Conservation (phyloP, 2,113 vertebrate species). For the Fukomys damarensis region DNA sequence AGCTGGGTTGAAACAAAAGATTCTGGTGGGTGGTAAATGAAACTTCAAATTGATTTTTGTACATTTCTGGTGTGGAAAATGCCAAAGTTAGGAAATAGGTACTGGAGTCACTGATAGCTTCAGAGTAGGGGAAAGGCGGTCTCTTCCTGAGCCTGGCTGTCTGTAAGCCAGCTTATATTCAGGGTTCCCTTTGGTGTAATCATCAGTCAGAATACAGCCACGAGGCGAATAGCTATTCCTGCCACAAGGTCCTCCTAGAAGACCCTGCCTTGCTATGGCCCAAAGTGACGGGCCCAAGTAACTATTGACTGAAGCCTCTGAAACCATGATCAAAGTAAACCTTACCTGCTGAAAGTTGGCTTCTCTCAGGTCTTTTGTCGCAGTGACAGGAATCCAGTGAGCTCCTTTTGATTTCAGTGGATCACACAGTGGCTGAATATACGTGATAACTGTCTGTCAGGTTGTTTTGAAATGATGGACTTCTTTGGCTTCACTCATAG, state of each 20-base stretch:
- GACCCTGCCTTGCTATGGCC: neutral
- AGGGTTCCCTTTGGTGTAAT: neutral
- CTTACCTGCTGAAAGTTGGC: neutral
- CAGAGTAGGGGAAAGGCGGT: neutral
- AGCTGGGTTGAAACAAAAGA: neutral
- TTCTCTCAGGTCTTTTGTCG: neutral
- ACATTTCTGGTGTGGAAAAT: neutral
- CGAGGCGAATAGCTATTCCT: neutral
- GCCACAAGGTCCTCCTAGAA: neutral
- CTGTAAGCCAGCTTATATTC: neutral
- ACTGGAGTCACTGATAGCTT: neutral
- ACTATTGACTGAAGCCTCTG: neutral
- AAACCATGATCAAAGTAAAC: neutral
- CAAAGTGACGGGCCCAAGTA: neutral
- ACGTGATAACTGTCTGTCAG: neutral
- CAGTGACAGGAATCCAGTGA: neutral
- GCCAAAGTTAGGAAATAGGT: neutral
- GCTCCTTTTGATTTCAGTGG: neutral
- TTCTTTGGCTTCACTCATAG: neutral
- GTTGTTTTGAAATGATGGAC: neutral
- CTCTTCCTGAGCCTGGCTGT: neutral
- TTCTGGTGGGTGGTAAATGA: neutral
- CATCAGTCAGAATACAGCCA: neutral
- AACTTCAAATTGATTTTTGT: slow-evolving; percentile 2
- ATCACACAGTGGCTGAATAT: neutral